Evolutionary conservation across 2,113 vertebrate species (phyloP).

Genomic region (Rattus rattus): DNA sequence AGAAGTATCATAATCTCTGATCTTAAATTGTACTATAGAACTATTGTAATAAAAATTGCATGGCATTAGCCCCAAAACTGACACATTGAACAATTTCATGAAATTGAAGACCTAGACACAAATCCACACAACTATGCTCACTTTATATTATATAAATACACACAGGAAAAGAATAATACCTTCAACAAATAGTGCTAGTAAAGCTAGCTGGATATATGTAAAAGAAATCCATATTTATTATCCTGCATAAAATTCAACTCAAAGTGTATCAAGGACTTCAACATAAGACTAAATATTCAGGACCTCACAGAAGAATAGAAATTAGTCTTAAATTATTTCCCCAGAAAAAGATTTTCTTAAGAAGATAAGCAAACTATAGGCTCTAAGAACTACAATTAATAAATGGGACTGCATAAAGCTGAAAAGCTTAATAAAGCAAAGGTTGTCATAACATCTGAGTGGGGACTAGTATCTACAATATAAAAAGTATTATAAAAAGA

Average conservation of each 20-base stretch:
- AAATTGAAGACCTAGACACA: background rate
- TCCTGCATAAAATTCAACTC: background rate
- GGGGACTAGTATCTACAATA: background rate
- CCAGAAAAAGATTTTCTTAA: background rate
- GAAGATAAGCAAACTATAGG: accelerated
- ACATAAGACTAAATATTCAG: background rate
- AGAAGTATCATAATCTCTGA: background rate
- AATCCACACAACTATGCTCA: background rate
- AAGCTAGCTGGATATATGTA: accelerated
- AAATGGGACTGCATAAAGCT: background rate
- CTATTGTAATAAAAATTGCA: background rate
- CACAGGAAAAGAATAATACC: background rate
- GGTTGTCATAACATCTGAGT: background rate
- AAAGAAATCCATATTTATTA: background rate
- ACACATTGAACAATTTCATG: background rate
- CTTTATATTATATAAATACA: too few relatives aligned
- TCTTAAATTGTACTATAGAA: background rate
- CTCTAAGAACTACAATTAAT: background rate
- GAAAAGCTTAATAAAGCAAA: background rate
- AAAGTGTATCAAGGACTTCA: background rate
- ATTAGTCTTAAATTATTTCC: background rate
- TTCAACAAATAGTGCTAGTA: background rate
- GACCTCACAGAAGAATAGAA: background rate
- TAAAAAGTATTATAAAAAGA: background rate
- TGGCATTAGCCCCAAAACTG: background rate